Percentiles rank a stretch among this genome's conserved stretches.
phyloP scores from a whole-genome alignment of 1,140 invertebrate species.

The Diachasma alloeum region DNA sequence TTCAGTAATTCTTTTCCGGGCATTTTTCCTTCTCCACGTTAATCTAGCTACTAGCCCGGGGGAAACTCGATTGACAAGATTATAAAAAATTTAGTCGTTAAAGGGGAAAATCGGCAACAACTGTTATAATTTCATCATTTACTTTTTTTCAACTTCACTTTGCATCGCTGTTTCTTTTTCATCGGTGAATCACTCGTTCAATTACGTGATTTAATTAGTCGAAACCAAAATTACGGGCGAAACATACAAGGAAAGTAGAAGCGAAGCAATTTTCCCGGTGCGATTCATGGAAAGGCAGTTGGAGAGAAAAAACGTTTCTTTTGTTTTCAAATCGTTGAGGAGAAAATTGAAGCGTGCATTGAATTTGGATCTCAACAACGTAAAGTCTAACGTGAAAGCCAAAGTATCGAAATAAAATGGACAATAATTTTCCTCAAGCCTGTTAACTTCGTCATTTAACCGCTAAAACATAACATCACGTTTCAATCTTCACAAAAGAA shows the following conservation, averaged over 20 bases:
- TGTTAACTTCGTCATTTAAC: no score
- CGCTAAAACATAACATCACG: neutral
- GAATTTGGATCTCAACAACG: neutral
- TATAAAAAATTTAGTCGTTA: conserved; percentile 52
- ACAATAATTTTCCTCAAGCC: neutral
- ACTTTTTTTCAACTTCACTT: neutral
- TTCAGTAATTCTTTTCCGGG: neutral
- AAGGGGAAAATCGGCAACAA: neutral
- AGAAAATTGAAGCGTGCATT: neutral
- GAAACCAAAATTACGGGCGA: conserved; percentile 67
- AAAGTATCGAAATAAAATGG: neutral
- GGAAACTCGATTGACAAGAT: conserved; percentile 53
- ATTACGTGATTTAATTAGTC: conserved; percentile 66
- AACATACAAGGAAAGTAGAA: conserved; percentile 35
- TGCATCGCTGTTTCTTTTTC: conserved; percentile 54
- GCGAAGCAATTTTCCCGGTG: neutral
- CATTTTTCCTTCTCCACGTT: conserved; percentile 40
- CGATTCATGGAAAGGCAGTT: no score
- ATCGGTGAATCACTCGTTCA: conserved; percentile 59
- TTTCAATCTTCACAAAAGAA: conserved; percentile 56
- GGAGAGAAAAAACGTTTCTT: neutral
- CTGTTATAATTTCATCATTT: neutral
- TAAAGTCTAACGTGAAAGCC: neutral
- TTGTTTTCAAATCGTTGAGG: neutral
- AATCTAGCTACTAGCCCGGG: conserved; percentile 67